phyloP scores from a whole-genome alignment of 1,140 invertebrate species.

The Drosophila pectinifera region DNA sequence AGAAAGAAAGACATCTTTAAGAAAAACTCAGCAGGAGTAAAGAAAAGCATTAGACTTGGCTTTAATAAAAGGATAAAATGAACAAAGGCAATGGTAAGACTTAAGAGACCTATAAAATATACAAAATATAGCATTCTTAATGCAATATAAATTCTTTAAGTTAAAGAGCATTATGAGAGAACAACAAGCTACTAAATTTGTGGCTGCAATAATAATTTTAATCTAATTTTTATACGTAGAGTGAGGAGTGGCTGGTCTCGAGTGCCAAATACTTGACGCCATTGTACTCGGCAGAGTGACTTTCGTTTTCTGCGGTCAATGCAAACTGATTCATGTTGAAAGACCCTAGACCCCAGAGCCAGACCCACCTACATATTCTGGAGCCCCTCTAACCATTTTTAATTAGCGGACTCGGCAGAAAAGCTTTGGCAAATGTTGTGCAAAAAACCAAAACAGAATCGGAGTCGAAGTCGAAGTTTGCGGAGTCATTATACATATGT shows the following conservation, averaged over 20 bases:
- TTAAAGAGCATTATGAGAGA: not conserved
- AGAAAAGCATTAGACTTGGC: too few species aligned
- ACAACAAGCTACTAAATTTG: too few species aligned
- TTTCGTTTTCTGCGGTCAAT: constrained; percentile 23
- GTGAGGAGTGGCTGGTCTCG: constrained; percentile 7
- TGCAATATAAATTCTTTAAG: not conserved
- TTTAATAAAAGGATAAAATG: too few species aligned
- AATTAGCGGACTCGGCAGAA: constrained; percentile 37
- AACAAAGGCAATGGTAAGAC: too few species aligned
- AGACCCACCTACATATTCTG: constrained; percentile 27
- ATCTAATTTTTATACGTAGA: constrained; percentile 4
- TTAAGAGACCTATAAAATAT: too few species aligned
- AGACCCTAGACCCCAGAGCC: constrained; percentile 11
- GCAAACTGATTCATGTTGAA: constrained; percentile 32
- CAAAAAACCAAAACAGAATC: constrained; percentile 13
- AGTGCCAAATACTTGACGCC: constrained; percentile 13
- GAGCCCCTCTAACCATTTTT: constrained; percentile 18
- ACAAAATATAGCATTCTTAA: too few species aligned
- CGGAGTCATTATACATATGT: constrained; percentile 25
- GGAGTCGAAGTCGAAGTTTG: constrained; percentile 18
- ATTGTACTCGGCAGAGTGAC: constrained; percentile 18
- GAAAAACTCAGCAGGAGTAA: too few species aligned
- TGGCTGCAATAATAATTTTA: not conserved
- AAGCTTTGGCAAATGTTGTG: constrained; percentile 34
- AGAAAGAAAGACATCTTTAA: too few species aligned